Evolutionary conservation across 2,113 vertebrate genomes (phyloP).

Genomic region (Spea multiplicata): DNA sequence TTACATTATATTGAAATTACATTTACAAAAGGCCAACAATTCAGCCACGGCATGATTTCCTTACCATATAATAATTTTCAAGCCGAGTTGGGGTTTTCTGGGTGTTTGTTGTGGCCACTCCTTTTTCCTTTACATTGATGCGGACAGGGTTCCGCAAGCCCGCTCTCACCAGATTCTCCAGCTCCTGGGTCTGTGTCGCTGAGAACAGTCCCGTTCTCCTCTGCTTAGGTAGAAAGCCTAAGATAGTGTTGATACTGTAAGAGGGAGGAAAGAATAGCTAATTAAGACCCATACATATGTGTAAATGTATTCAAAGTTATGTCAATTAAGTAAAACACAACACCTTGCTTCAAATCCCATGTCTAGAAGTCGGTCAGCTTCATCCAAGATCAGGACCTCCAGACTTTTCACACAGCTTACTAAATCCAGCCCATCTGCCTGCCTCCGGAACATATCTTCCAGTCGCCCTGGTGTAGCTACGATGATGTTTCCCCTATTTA

Average conservation of each 20-base stretch:
- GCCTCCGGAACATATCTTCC: constrained; percentile 94
- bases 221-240: constrained; percentile 89
- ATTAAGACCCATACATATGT: background rate
- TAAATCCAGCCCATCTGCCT: constrained; percentile 84
- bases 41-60: constrained; percentile 29
- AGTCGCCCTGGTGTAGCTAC: constrained; percentile 89
- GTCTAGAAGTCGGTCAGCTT: constrained; percentile 90
- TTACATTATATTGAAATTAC: no score
- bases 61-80: constrained; percentile 87
- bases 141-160: constrained; percentile 93
- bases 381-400: constrained; percentile 90
- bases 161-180: constrained; percentile 91
- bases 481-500: constrained; percentile 82
- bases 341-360: constrained; percentile 97
- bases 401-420: constrained; percentile 76
- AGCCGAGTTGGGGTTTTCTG: constrained; percentile 89
- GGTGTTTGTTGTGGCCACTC: constrained; percentile 67
- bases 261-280: background rate
- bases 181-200: constrained; percentile 93
- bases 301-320: no score
- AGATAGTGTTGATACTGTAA: constrained; percentile 84
- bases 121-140: constrained; percentile 92
- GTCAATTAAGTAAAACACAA: background rate
- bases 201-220: constrained; percentile 92
- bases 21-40: no score